These are phyloP conservation scores for Megaleporinus macrocephalus DNA, from an alignment of 2,113 vertebrate genomes.

Conservation along the genomic window DNA sequence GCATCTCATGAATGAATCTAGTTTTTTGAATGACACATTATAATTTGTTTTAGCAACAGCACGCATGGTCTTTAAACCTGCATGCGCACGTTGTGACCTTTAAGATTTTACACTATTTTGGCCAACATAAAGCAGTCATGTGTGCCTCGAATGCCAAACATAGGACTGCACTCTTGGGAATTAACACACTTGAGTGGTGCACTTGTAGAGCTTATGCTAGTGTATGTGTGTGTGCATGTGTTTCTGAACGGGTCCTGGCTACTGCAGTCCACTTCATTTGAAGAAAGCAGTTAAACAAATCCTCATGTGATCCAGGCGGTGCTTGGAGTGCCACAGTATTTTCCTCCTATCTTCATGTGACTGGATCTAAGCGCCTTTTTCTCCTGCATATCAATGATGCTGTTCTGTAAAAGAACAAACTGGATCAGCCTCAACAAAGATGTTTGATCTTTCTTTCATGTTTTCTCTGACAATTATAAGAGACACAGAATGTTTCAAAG, in stretches of 20 bases:
- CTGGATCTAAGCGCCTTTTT: constrained; percentile 15
- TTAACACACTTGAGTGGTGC: background rate
- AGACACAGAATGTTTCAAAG: background rate
- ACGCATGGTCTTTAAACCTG: background rate
- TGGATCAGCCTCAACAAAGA: constrained; percentile 41
- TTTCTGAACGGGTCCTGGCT: background rate
- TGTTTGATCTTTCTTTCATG: constrained; percentile 19
- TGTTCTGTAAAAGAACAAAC: constrained; percentile 21
- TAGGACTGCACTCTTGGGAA: constrained; percentile 8
- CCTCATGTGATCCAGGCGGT: constrained; percentile 27
- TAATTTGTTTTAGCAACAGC: constrained; percentile 3
- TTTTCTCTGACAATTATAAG: constrained; percentile 30
- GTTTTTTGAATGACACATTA: background rate
- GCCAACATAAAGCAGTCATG: constrained; percentile 11
- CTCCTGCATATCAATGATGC: background rate
- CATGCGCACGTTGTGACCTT: background rate
- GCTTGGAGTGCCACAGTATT: constrained; percentile 8
- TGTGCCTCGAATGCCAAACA: background rate
- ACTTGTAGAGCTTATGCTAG: constrained; percentile 1
- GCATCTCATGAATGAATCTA: background rate
- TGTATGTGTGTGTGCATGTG: background rate
- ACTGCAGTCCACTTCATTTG: constrained; percentile 17
- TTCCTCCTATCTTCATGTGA: constrained; percentile 37
- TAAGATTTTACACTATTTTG: constrained; percentile 14
- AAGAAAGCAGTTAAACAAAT: constrained; percentile 27